Evolutionary conservation across 2,888 invertebrate genomes (phyloP).

Genomic region (Synanthedon formicaeformis): DNA sequence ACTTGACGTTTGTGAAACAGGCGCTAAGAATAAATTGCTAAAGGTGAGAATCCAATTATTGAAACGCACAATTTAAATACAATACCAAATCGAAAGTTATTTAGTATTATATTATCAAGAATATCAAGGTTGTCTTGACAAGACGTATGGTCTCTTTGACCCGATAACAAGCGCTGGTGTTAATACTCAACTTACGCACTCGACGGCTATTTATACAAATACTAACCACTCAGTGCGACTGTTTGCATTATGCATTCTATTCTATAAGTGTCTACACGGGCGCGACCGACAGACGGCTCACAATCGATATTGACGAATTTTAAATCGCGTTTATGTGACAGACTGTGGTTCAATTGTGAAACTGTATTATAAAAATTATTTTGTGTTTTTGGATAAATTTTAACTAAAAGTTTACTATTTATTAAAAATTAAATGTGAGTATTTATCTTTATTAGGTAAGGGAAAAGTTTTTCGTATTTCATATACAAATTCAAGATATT

Average conservation of each 20-base stretch:
- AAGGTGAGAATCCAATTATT: too few relatives aligned
- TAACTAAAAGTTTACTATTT: too few relatives aligned
- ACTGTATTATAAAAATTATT: too few relatives aligned
- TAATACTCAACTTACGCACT: conserved; percentile 20
- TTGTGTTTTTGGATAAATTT: too few relatives aligned
- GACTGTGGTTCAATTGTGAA: neutral
- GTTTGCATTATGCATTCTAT: conserved; percentile 40
- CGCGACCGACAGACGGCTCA: conserved; percentile 11
- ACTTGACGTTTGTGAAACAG: too few relatives aligned
- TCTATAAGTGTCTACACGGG: conserved; percentile 28
- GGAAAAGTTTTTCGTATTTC: too few relatives aligned
- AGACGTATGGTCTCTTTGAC: neutral
- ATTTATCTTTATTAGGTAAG: too few relatives aligned
- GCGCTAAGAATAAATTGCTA: too few relatives aligned
- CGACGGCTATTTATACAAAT: conserved; percentile 48
- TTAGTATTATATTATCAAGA: neutral
- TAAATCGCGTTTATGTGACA: neutral
- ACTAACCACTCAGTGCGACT: conserved; percentile 31
- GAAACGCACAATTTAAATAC: too few relatives aligned
- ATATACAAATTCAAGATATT: too few relatives aligned
- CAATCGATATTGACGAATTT: neutral
- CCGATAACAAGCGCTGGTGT: conserved; percentile 10
- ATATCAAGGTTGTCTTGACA: neutral
- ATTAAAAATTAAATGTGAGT: too few relatives aligned
- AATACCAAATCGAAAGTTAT: too few relatives aligned